Evolutionary conservation across 1,140 invertebrate species (phyloP).

Genomic region (Ostrea denselamellosa): DNA sequence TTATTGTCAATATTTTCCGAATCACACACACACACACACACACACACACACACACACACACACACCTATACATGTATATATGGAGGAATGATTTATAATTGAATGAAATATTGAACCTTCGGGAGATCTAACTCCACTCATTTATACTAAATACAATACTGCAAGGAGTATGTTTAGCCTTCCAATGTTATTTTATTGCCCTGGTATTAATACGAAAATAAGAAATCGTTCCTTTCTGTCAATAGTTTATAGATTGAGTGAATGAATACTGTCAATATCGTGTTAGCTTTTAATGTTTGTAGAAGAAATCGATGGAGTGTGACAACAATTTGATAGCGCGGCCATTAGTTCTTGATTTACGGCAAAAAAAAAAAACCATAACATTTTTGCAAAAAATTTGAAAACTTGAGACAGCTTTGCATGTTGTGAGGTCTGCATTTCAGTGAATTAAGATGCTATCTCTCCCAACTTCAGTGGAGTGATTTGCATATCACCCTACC

Average conservation of each 20-base stretch:
- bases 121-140: too few relatives aligned
- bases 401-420: neutral
- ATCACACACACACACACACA: too few relatives aligned
- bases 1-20: too few relatives aligned
- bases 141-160: too few relatives aligned
- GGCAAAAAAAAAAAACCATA: slow-evolving; percentile 13
- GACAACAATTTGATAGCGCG: neutral
- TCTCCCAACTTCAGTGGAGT: neutral
- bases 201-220: too few relatives aligned
- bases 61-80: too few relatives aligned
- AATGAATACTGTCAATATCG: slow-evolving; percentile 9
- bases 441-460: slow-evolving; percentile 12
- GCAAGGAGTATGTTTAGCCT: too few relatives aligned
- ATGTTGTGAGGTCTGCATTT: slow-evolving; percentile 11
- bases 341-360: slow-evolving; percentile 2
- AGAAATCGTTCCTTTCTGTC: too few relatives aligned
- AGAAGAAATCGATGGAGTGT: neutral
- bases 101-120: too few relatives aligned
- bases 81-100: fast-evolving
- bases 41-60: too few relatives aligned
- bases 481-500: slow-evolving; percentile 27
- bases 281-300: neutral
- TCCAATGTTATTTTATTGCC: too few relatives aligned
- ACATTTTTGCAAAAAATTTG: neutral
- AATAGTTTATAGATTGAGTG: neutral